Evolutionary conservation across 1,140 invertebrate genomes (phyloP).

Genomic region (Diprion similis): DNA sequence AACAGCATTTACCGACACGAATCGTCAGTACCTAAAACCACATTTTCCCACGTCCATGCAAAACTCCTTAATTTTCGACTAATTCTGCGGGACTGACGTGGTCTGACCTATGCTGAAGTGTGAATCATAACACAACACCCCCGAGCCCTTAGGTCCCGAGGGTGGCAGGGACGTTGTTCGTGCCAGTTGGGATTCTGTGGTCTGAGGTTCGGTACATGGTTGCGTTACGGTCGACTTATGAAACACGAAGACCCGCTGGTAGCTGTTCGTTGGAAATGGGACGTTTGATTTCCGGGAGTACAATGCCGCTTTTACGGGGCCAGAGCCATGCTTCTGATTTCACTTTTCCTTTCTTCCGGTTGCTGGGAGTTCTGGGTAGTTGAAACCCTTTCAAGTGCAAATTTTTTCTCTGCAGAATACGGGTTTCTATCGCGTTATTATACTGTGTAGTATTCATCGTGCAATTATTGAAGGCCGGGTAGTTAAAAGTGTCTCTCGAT

Average conservation of each 20-base stretch:
- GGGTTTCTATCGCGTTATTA: too few species aligned
- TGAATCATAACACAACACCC: not conserved
- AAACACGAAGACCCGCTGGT: not conserved
- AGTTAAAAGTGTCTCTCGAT: too few species aligned
- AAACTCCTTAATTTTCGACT: too few species aligned
- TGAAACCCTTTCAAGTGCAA: not conserved
- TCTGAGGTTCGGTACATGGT: not conserved
- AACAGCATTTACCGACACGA: too few species aligned
- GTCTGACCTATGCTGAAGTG: too few species aligned
- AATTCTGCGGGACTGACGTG: too few species aligned
- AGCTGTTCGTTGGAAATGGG: slow-evolving; percentile 36
- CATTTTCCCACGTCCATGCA: too few species aligned
- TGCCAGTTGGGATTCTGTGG: not conserved
- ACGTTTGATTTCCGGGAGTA: slow-evolving; percentile 42
- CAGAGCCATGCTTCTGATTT: slow-evolving; percentile 31
- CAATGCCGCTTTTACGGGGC: slow-evolving; percentile 26
- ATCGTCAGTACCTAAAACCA: too few species aligned
- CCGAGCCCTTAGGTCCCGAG: not conserved
- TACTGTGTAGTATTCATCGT: too few species aligned
- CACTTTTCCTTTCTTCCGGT: too few species aligned
- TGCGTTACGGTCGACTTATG: not conserved
- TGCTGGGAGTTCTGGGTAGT: not conserved
- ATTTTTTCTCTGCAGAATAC: not conserved
- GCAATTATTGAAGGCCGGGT: too few species aligned
- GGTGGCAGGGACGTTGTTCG: not conserved